A percentile compares a stretch with the other conserved stretches of the same genome.
phyloP scores from a whole-genome alignment of 2,888 invertebrate species.

The Meiosimyza platycephala region DNA sequence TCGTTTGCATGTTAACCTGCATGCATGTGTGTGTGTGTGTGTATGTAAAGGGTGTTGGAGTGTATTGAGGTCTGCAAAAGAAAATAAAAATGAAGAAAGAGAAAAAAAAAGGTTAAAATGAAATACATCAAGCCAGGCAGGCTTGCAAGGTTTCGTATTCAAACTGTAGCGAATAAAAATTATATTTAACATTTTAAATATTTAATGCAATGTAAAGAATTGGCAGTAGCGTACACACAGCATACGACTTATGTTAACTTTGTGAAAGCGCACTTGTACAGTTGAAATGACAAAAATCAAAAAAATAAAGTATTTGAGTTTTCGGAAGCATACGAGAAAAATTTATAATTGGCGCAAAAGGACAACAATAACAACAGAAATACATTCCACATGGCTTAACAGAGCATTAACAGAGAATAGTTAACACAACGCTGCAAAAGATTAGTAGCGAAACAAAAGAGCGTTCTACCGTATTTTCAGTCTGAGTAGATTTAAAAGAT shows the following conservation, averaged over 20 bases:
- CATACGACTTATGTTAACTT: neutral
- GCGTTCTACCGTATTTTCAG: too few relatives aligned
- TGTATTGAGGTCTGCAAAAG: neutral
- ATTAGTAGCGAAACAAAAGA: too few relatives aligned
- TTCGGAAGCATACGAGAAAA: too few relatives aligned
- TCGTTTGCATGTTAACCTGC: slow-evolving; percentile 14
- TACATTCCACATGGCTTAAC: too few relatives aligned
- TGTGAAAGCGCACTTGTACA: slow-evolving; percentile 36
- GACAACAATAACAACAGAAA: too few relatives aligned
- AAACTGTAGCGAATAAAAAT: slow-evolving; percentile 23
- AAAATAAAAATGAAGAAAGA: neutral
- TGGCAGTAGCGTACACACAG: slow-evolving; percentile 39
- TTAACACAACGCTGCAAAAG: too few relatives aligned
- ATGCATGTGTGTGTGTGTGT: neutral
- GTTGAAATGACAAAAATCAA: too few relatives aligned
- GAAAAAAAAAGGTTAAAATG: neutral
- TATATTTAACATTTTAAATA: slow-evolving; percentile 38
- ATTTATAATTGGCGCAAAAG: too few relatives aligned
- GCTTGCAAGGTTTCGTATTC: neutral
- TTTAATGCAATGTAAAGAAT: slow-evolving; percentile 37
- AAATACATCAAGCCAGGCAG: slow-evolving; percentile 2
- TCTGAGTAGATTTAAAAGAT: too few relatives aligned
- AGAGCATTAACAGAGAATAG: too few relatives aligned
- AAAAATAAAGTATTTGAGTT: too few relatives aligned
- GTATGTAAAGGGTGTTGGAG: slow-evolving; percentile 23